Evolutionary conservation across 2,113 vertebrate genomes (phyloP), one percentile per base, ranked within the genome.

Genomic region (Ancistrus triradiatus): DNA sequence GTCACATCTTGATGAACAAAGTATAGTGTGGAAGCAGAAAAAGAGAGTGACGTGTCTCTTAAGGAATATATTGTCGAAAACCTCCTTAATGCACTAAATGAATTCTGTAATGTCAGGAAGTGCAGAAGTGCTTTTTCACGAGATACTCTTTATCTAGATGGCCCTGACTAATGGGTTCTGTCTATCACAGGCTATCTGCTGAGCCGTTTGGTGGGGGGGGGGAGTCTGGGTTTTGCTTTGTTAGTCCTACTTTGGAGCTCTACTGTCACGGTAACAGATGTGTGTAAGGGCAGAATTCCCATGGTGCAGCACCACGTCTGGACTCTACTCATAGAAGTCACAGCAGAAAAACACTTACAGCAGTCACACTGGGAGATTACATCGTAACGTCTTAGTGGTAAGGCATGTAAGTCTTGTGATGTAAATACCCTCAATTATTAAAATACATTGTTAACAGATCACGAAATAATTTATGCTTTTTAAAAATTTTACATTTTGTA

Each of bases 271-370:
- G 33, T 55, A 56, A 55, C 56, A 61, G 61, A 56, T 60, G 33
- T n/a, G n/a, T n/a, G n/a, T n/a, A n/a, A n/a, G n/a, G n/a, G n/a
- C 8, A 1, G 21, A 1, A 21, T 35, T 48, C 48, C 60, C 7
- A 6, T 2, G 21, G 38, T 44, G 47, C 31, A 52, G 22, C 40
- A 27, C 28, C 65, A 63, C 70, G 63, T 62, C 58, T 55, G 53
- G 27, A 31, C 17, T 14, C 18, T 49, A 47, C 46, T 42, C 35
- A 21, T 15, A 61, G 6, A 28, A 52, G 22, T 27, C 35, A 8
- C 14, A 15, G 4, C 27, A 33, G 31, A 10, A 33, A 33, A 33
- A 33, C 1, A 33, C 6, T n/a, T n/a, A n/a, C n/a, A n/a, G n/a
- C n/a, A n/a, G n/a, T n/a, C n/a, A n/a, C n/a, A n/a, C n/a, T n/a